A percentile compares a stretch with the other conserved stretches of the same genome.
These are phyloP conservation scores for Dendrolimus punctatus DNA, from an alignment of 1,140 invertebrate species.

Conservation along the genomic window DNA sequence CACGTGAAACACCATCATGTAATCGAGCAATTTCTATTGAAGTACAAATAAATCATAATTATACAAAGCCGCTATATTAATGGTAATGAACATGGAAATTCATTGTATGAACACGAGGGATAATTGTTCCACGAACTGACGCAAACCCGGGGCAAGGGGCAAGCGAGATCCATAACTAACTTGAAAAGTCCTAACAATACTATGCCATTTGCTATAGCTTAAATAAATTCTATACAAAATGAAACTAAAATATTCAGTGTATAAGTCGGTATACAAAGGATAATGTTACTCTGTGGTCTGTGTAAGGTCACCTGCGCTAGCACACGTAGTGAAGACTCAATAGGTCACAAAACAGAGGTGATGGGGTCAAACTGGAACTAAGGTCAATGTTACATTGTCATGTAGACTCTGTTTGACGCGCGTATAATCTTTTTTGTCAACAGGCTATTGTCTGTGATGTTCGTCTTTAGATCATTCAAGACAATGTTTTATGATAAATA, in stretches of 20 bases:
- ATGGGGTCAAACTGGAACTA: conserved; percentile 29
- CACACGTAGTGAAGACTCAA: conserved; percentile 35
- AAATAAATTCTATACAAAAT: conserved; percentile 8
- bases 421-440: conserved; percentile 30
- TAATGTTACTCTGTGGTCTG: conserved; percentile 6
- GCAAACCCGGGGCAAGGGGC: conserved; percentile 46
- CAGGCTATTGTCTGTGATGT: neutral
- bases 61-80: conserved; percentile 24
- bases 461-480: neutral
- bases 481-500: neutral
- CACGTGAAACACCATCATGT: too few relatives aligned
- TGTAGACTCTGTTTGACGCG: conserved; percentile 32
- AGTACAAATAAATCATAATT: conserved; percentile 4
- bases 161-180: conserved; percentile 53
- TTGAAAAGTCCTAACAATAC: conserved; percentile 13
- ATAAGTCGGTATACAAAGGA: neutral
- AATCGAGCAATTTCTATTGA: conserved; percentile 1
- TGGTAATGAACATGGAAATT: conserved; percentile 45
- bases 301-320: conserved; percentile 25
- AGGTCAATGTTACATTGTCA: conserved; percentile 55
- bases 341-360: conserved; percentile 26
- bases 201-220: conserved; percentile 14
- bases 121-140: conserved; percentile 59
- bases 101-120: conserved; percentile 35
- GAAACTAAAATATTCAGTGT: conserved; percentile 11